Evolutionary conservation across 2,797 vertebrate species (phyloP), one percentile per base, ranked within the genome.

Genomic region (Falco rusticolus): DNA sequence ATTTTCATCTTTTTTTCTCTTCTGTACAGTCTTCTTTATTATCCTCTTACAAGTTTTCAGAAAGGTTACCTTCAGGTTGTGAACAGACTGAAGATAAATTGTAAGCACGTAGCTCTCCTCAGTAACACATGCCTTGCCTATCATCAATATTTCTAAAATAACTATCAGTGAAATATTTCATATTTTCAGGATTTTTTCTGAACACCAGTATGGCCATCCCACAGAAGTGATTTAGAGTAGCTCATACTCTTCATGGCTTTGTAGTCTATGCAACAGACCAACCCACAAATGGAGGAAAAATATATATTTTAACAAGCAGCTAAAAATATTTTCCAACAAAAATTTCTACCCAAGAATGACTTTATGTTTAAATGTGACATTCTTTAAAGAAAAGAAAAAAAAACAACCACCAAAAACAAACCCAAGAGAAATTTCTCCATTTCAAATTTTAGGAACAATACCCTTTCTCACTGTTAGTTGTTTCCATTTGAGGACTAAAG

Each of bases 91-190:
- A 53, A 64, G 45, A 26, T 50, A 54, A 76, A 66, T 13, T 17
- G 15, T 45, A 45, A 75, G 64, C 28, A 39, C 1, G 0, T 56
- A 26, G 8, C 41, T 84, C 24, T 13, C 26, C 41, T 57, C 64
- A 53, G 8, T 57, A 77, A 34, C 1, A 0, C 1, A 64, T 41
- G 29, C 25, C 8, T 66, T 61, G 7, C 10, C 34, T 68, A 34
- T 66, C 77, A 68, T 64, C 31, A 87, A 8, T 83, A 53, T 77
- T 68, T 83, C 82, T 81, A 50, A 89, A 94, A 61, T 61, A 87
- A 53, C 13, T 43, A 19, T 34, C n/a, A 53, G 50, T 79, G 47
- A 88, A 81, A 5, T 51, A 60, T 61, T 87, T 90, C 18, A 6
- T 16, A 51, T 72, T 79, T 81, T 76, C 37, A 28, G 15, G 5